These are phyloP conservation scores for Sclerodermus sp. DNA, from an alignment of 2,888 invertebrate genomes.

Conservation along the genomic window DNA sequence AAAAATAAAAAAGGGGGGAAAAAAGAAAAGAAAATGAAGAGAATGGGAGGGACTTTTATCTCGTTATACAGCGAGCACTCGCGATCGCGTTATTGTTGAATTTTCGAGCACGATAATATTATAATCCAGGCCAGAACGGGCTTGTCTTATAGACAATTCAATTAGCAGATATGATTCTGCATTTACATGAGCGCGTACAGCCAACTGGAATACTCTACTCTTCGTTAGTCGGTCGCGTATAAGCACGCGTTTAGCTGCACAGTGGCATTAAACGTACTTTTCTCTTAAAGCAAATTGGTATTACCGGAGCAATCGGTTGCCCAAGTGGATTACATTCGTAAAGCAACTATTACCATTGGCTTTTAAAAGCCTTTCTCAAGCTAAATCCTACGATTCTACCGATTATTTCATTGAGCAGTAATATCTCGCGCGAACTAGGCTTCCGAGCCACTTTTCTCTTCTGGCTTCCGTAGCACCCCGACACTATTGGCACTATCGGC, in stretches of 20 bases:
- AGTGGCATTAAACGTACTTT: constrained; percentile 15
- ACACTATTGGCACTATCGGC: too few relatives aligned
- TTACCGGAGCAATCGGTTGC: constrained; percentile 13
- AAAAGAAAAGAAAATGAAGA: too few relatives aligned
- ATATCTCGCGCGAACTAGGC: too few relatives aligned
- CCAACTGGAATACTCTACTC: constrained; percentile 25
- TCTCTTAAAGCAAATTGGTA: constrained; percentile 9
- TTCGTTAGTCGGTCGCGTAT: constrained; percentile 18
- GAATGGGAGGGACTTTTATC: too few relatives aligned
- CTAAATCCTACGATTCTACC: constrained; percentile 14
- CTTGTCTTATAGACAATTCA: constrained; percentile 37
- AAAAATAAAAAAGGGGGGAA: too few relatives aligned
- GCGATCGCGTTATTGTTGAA: constrained; percentile 18
- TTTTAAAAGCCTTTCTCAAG: constrained; percentile 20
- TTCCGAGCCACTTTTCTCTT: too few relatives aligned
- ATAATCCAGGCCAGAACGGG: constrained; percentile 15
- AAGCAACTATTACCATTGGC: constrained; percentile 28
- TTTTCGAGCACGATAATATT: constrained; percentile 22
- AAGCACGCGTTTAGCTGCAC: background rate
- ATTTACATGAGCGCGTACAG: constrained; percentile 17
- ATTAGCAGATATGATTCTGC: constrained; percentile 28
- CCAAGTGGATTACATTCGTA: constrained; percentile 19
- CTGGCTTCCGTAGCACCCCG: too few relatives aligned
- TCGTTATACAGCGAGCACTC: constrained; percentile 4
- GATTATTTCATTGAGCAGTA: constrained; percentile 29